A percentile compares a stretch with the other conserved stretches of the same genome.
phyloP scores from a whole-genome alignment of 1,140 invertebrate genomes.

The Octopus sinensis region DNA sequence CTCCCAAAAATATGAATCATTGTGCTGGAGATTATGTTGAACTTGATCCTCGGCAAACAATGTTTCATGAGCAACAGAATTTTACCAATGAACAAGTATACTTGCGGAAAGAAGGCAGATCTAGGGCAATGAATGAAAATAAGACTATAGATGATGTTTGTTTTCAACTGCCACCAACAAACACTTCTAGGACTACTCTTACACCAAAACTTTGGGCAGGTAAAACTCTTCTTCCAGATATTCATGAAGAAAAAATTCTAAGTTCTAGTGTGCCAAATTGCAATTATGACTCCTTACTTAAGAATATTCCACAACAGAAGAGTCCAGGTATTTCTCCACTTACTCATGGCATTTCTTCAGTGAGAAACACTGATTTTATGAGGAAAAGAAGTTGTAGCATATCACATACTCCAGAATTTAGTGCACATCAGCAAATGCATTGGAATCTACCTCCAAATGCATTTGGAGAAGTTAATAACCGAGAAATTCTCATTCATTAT shows the following conservation, averaged over 20 bases:
- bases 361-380: background rate
- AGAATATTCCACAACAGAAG: background rate
- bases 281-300: background rate
- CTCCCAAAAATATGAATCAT: background rate
- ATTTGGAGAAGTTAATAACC: background rate
- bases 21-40: background rate
- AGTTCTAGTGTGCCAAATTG: slow-evolving; percentile 8
- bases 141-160: background rate
- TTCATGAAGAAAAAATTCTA: slow-evolving; percentile 12
- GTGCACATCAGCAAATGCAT: background rate
- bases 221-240: slow-evolving; percentile 6
- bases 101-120: background rate
- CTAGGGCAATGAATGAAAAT: background rate
- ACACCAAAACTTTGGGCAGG: background rate
- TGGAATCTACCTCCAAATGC: background rate
- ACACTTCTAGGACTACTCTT: background rate
- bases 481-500: slow-evolving; percentile 7
- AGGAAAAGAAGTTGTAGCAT: slow-evolving; percentile 2
- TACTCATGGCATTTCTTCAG: background rate
- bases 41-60: background rate
- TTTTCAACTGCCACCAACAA: background rate
- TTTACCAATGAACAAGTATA: slow-evolving; percentile 1
- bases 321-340: background rate
- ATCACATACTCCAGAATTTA: background rate
- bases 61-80: background rate